These are phyloP conservation scores for Coracias cyanogaster DNA, from an alignment of 2,797 vertebrate genomes.

Conservation along the genomic window DNA sequence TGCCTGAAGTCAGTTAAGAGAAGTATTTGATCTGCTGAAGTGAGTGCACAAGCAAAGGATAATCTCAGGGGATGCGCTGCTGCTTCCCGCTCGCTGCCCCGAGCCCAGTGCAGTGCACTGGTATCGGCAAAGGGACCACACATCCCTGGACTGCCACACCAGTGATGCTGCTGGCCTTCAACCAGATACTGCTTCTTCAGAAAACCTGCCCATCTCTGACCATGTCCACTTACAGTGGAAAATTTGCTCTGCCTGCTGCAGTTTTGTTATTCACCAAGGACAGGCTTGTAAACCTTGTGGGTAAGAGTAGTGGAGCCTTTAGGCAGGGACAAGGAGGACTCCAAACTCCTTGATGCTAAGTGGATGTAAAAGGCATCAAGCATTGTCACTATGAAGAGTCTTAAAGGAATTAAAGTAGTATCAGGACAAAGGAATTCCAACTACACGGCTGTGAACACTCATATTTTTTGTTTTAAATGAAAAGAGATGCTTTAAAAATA, in stretches of 20 bases:
- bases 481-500: not conserved
- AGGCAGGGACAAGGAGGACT: not conserved
- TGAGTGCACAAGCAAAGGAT: fast-evolving
- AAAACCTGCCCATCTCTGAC: not conserved
- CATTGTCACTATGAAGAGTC: not conserved
- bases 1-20: not conserved
- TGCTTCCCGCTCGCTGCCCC: no score
- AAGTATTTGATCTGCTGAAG: not conserved
- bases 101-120: fast-evolving
- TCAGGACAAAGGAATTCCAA: not conserved
- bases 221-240: not conserved
- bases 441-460: not conserved
- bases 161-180: not conserved
- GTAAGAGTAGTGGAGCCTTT: not conserved
- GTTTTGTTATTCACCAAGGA: fast-evolving
- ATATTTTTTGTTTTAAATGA: not conserved
- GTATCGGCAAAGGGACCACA: not conserved
- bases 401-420: not conserved
- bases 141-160: not conserved
- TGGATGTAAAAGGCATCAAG: not conserved
- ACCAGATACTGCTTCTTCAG: not conserved
- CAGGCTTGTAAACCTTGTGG: fast-evolving
- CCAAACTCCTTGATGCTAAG: not conserved
- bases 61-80: no score
- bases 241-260: not conserved